Conservation (phyloP, 2,888 invertebrate species). For the Brachycybe producta region DNA sequence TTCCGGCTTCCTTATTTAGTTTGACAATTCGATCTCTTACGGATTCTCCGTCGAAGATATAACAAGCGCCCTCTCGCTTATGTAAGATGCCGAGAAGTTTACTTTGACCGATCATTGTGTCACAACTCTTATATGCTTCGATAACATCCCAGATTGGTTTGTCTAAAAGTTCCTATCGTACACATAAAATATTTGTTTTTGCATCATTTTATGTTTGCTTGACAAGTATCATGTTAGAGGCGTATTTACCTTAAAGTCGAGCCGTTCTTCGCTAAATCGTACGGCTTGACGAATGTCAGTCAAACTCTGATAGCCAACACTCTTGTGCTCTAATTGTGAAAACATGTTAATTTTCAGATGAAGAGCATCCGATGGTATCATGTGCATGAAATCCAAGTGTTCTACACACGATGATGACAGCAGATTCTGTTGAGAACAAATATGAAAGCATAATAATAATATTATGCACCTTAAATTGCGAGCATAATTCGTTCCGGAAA, state of each 20-base stretch:
- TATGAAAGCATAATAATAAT: no score
- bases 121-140: slow-evolving; percentile 50
- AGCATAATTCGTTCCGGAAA: no score
- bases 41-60: slow-evolving; percentile 27
- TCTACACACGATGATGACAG: slow-evolving; percentile 98
- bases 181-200: slow-evolving; percentile 19
- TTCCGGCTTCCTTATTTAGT: slow-evolving; percentile 71
- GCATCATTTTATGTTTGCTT: slow-evolving; percentile 1
- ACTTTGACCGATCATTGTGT: slow-evolving; percentile 63
- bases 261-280: slow-evolving; percentile 50
- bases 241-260: slow-evolving; percentile 24
- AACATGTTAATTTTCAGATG: slow-evolving; percentile 67
- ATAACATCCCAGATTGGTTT: slow-evolving; percentile 62
- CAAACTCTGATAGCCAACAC: slow-evolving; percentile 87
- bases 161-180: slow-evolving; percentile 40
- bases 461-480: no score
- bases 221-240: not conserved
- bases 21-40: slow-evolving; percentile 55
- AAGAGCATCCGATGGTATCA: slow-evolving; percentile 53
- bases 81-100: slow-evolving; percentile 72
- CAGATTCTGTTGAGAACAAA: slow-evolving; percentile 65
- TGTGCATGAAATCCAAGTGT: slow-evolving; percentile 91
- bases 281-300: slow-evolving; percentile 82
- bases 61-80: slow-evolving; percentile 54
- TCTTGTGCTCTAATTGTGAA: slow-evolving; percentile 76